Base-by-base conservation (phyloP, 2,113 vertebrate species). In the Epinephelus fuscoguttatus region DNA sequence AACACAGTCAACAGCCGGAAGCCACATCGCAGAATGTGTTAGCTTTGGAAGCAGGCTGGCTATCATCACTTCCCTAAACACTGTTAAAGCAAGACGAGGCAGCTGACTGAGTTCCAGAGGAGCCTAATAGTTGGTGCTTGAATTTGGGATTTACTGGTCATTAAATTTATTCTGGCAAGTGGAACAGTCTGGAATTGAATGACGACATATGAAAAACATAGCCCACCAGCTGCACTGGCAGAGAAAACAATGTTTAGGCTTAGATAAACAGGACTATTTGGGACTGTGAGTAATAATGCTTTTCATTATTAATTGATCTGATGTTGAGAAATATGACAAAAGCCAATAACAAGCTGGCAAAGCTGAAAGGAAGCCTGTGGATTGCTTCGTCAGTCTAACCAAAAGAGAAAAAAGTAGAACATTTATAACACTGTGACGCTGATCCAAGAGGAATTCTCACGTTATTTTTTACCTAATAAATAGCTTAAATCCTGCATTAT, bases 71-170 rank as follows among this genome's bases (percentile, higher is more conserved):
- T 57, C 30, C 10, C 13, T 42, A 23, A 40, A 55, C 0, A 15
- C 2, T 25, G 40, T 75, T 37, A 21, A 56, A 81, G 37, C 55
- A 67, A 55, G 75, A 30, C 4, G 9, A 75, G 45, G 53, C 63
- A 30, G 42, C 78, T 67, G 17, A 56, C n/a, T 21, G 59, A 33
- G 70, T 23, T 82, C 61, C 49, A 10, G 63, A 60, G 47, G 62
- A 14, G 61, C 47, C 52, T 71, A 49, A 55, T 62, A 56, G 61
- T 21, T 13, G 57, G 21, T 69, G 71, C 60, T 75, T 63, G 27
- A 75, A 69, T 83, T 66, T 56, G 30, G 33, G 40, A 76, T 85
- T 63, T 30, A 21, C 59, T 81, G 69, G 57, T 79, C 25, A 56
- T 11, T 8, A 42, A 56, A 77, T 52, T 70, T 78, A 64, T 66